Base-by-base conservation (phyloP, 2,113 vertebrate genomes). In the Anolis carolinensis region DNA sequence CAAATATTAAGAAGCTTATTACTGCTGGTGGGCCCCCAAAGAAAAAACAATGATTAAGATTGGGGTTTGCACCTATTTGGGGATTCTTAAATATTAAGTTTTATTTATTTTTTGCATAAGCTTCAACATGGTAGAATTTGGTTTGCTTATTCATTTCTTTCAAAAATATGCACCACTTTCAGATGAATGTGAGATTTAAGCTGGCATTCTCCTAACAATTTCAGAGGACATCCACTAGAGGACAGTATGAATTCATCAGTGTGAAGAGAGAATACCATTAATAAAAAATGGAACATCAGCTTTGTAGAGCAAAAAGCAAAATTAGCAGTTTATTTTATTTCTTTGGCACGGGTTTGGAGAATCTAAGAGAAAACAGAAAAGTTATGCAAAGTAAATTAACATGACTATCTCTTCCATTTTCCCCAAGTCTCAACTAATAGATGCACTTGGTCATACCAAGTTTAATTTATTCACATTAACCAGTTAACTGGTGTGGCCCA, bases 231-330 rank as follows among this genome's bases (percentile, higher is more conserved):
- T 30, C 96, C 98, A 98, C 97, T 96, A 96, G 98, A 97, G 97
- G 97, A 97, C 98, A 98, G 96, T 95, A 95, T 93, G 95, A 97
- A 96, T 97, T 96, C 44, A 68, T 27, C 27, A 97, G 95, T 85
- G 86, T 68, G 93, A 75, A 92, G 90, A 89, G 89, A 79, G 39
- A 87, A 59, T 59, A 59, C 18, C 18, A 59, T 2, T 16, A 18
- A 59, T 59, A 94, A 78, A 81, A 91, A 92, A 87, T 92, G 78
- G 21, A n/a, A 32, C 27, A 13, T 9, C 39, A 9, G 30, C n/a
- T 30, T 81, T 74, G 32, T 25, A 20, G 81, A 86, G 70, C 39
- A 30, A 65, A 72, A 83, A 89, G 88, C 92, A 63, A 93, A 86
- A 59, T 82, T 88, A 89, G 85, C 95, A 81, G 86, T 87, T 79